Percentiles rank a stretch among this genome's conserved stretches.
Evolutionary conservation across 1,140 invertebrate genomes (phyloP).

Genomic region (Cydia pomonella): DNA sequence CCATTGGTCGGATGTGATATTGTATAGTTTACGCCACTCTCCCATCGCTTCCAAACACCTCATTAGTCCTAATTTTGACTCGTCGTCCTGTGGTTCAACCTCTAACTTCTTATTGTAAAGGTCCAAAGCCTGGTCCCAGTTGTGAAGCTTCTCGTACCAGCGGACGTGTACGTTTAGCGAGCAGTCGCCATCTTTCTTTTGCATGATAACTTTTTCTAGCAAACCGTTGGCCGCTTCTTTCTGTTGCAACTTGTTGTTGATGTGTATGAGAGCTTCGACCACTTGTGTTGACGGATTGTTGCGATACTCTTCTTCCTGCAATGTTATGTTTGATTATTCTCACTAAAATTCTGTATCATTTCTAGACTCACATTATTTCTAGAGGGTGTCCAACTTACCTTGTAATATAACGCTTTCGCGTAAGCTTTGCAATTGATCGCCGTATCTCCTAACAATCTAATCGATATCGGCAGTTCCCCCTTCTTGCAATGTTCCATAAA

Average conservation of each 20-base stretch:
- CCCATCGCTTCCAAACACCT: slow-evolving; percentile 98
- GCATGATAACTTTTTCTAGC: slow-evolving; percentile 93
- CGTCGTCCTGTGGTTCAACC: slow-evolving; percentile 85
- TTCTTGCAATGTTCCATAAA: slow-evolving; percentile 99
- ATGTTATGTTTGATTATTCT: slow-evolving; percentile 30
- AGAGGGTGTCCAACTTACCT: slow-evolving; percentile 69
- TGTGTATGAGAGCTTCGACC: slow-evolving; percentile 96
- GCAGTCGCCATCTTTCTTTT: slow-evolving; percentile 83
- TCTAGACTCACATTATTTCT: not conserved
- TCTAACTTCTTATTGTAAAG: slow-evolving; percentile 89
- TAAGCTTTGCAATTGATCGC: slow-evolving; percentile 92
- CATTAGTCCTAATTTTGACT: slow-evolving; percentile 96
- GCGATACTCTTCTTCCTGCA: slow-evolving; percentile 94
- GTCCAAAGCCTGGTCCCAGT: slow-evolving; percentile 97
- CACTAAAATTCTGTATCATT: not conserved
- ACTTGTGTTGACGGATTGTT: slow-evolving; percentile 86
- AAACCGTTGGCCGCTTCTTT: slow-evolving; percentile 97
- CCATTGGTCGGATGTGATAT: slow-evolving; percentile 88
- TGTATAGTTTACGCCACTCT: slow-evolving; percentile 95
- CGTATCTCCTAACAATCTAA: slow-evolving; percentile 89
- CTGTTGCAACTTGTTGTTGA: slow-evolving; percentile 99
- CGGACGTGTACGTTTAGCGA: slow-evolving; percentile 92
- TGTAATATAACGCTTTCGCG: slow-evolving; percentile 99
- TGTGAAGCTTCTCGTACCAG: slow-evolving; percentile 99
- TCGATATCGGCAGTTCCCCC: slow-evolving; percentile 94